Conservation (phyloP, 2,797 vertebrate species). For the Vireo griseus region DNA sequence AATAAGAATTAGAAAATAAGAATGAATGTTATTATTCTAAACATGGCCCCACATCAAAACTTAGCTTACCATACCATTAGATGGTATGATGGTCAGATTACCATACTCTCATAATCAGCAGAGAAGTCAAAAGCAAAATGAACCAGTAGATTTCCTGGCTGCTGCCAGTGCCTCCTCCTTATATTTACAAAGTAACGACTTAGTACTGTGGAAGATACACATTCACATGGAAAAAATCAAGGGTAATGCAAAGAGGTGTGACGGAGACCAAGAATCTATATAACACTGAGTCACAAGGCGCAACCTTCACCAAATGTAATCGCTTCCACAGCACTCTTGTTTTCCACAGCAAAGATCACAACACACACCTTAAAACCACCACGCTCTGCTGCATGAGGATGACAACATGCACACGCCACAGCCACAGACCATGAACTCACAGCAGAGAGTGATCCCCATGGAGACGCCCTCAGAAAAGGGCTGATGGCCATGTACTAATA, state of each 20-base stretch:
- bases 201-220: background rate
- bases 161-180: background rate
- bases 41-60: background rate
- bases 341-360: background rate
- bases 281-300: background rate
- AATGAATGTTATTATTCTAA: background rate
- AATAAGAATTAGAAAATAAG: conserved; percentile 30
- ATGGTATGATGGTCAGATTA: background rate
- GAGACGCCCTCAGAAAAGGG: background rate
- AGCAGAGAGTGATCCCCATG: background rate
- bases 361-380: background rate
- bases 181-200: background rate
- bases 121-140: background rate
- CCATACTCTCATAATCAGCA: background rate
- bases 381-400: accelerated
- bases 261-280: background rate
- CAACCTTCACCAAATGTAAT: background rate
- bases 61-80: background rate
- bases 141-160: background rate
- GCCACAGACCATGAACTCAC: background rate
- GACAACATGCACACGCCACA: background rate
- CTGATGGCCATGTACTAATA: accelerated
- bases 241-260: background rate
- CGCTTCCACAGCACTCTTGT: background rate
- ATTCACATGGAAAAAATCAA: background rate